Evolutionary conservation across 2,113 vertebrate genomes (phyloP), one percentile per base, ranked within the genome.

Genomic region (Loxodonta africana): DNA sequence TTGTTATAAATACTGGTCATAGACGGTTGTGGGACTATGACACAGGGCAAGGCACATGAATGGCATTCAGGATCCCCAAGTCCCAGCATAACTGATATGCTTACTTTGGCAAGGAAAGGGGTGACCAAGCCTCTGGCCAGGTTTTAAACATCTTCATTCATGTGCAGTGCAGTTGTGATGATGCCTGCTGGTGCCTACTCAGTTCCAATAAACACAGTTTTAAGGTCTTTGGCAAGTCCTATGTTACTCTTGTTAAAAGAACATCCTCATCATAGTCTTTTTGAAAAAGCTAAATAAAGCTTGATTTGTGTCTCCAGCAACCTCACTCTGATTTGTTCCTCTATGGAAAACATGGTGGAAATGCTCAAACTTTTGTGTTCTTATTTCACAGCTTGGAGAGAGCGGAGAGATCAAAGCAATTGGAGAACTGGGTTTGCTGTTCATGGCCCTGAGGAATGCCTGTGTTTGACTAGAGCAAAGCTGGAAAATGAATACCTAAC

Each of bases 341-440:
- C 33, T 81, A 37, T 93, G 81, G 37, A 81, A 92, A 91, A 74
- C 2, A 9, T 18, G 17, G 12, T 33, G 3, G 18, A 53, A 80
- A 77, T 80, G 11, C 51, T 96, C n/a, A 96, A 15, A 82, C 8
- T 86, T 63, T 4, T 85, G 6, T 87, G 37, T 80, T 95, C 57
- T 97, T 96, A 57, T 91, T 94, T 96, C 83, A 85, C 96, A 99
- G 99, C 76, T 99, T 96, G 99, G 98, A 91, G 97, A 98, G n/a
- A 96, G 98, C 30, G 98, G 98, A 91, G 97, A 98, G 90, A 99
- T 97, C 95, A 99, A 99, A 98, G 99, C 98, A 41, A 95, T 99
- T 0, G 98, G 99, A 85, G 99, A 99, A 82, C 91, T 99, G 83
- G 97, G 99, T 97, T 98, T 99, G 90, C 98, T 99, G 26, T 99